Percentiles rank a stretch among this genome's conserved stretches.
phyloP scores from a whole-genome alignment of 2,888 invertebrate genomes.

The Endomychus coccineus region DNA sequence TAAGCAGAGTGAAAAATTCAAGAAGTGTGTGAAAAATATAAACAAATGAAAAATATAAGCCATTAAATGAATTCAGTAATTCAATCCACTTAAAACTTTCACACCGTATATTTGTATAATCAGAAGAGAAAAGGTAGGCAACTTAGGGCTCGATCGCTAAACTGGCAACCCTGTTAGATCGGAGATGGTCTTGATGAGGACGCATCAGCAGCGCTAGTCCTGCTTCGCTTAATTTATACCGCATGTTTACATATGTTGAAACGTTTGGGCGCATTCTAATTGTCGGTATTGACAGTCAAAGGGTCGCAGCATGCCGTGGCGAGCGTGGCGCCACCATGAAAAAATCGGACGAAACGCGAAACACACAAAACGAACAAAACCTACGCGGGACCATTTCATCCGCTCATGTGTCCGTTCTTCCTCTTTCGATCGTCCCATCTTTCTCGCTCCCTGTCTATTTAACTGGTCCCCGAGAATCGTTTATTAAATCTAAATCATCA shows the following conservation, averaged over 20 bases:
- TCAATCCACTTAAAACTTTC: too few species aligned
- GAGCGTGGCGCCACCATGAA: slow-evolving; percentile 39
- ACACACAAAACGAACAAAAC: slow-evolving; percentile 16
- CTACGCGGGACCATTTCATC: background rate
- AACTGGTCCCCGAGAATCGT: too few species aligned
- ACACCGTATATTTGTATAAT: too few species aligned
- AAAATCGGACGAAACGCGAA: slow-evolving; percentile 34
- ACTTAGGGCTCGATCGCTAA: slow-evolving; percentile 4
- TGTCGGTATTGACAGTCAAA: slow-evolving; percentile 34
- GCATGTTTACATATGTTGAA: slow-evolving; percentile 42
- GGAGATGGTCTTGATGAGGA: slow-evolving; percentile 16
- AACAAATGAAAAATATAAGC: too few species aligned
- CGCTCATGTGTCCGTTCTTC: background rate
- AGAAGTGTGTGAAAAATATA: too few species aligned
- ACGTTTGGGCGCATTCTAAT: slow-evolving; percentile 39
- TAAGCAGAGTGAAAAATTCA: too few species aligned
- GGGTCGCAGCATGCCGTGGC: slow-evolving; percentile 36
- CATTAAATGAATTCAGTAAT: too few species aligned
- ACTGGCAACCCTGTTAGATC: slow-evolving; percentile 3
- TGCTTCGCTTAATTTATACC: slow-evolving; percentile 37
- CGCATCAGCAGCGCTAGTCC: slow-evolving; percentile 16
- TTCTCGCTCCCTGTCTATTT: too few species aligned
- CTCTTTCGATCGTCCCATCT: background rate
- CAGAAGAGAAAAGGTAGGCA: too few species aligned
- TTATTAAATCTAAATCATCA: too few species aligned